phyloP scores from a whole-genome alignment of 2,888 invertebrate species.

The Acanthacorydalis orientalis region DNA sequence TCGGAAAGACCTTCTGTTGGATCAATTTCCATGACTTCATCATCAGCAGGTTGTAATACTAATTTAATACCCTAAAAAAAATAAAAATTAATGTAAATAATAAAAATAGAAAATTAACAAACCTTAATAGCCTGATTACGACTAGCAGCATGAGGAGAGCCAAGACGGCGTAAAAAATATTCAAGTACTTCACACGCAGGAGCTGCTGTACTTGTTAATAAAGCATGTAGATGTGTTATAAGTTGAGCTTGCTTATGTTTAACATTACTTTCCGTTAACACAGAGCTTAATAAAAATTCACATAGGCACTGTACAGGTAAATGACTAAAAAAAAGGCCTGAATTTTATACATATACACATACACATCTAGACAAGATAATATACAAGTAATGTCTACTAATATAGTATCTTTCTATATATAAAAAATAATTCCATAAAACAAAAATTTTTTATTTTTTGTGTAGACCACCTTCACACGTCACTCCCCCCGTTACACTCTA shows the following conservation, averaged over 20 bases:
- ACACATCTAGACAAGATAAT: too few species aligned
- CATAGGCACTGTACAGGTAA: slow-evolving; percentile 95
- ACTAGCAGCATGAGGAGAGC: slow-evolving; percentile 63
- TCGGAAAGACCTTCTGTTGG: slow-evolving; percentile 7
- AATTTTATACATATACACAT: too few species aligned
- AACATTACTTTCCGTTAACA: slow-evolving; percentile 17
- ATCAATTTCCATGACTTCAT: slow-evolving; percentile 29
- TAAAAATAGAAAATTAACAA: slow-evolving; percentile 18
- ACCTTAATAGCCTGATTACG: slow-evolving; percentile 59
- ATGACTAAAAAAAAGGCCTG: slow-evolving; percentile 49
- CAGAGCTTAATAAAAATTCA: slow-evolving; percentile 70
- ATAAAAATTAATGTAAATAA: not conserved
- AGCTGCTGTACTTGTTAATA: slow-evolving; percentile 30
- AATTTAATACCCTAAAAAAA: slow-evolving; percentile 46
- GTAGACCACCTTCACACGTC: not conserved
- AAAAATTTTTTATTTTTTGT: too few species aligned
- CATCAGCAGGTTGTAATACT: slow-evolving; percentile 37
- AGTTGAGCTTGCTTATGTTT: slow-evolving; percentile 56
- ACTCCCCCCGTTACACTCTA: not conserved
- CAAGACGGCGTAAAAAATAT: slow-evolving; percentile 72
- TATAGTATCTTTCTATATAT: too few species aligned
- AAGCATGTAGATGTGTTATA: slow-evolving; percentile 35
- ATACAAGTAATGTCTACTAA: too few species aligned
- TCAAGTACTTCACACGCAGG: slow-evolving; percentile 74
- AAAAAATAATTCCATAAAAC: too few species aligned